Evolutionary conservation across 2,113 vertebrate genomes (phyloP).

Genomic region (Cyanistes caeruleus): DNA sequence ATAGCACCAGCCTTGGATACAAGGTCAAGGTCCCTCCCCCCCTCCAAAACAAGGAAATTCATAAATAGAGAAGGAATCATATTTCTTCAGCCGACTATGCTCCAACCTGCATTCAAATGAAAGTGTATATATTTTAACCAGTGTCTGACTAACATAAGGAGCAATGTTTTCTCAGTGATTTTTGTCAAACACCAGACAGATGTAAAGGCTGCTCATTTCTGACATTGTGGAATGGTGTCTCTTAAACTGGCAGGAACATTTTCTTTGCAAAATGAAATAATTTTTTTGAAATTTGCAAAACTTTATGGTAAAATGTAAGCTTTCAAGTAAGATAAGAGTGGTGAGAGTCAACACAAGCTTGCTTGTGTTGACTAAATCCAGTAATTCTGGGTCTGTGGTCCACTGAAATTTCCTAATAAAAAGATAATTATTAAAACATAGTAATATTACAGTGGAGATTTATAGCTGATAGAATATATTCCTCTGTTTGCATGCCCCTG

Average conservation of each 20-base stretch:
- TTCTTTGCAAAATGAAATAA: not conserved
- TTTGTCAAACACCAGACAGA: not conserved
- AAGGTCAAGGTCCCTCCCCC: not conserved
- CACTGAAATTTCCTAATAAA: not conserved
- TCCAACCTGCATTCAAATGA: not conserved
- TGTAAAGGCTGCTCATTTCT: not conserved
- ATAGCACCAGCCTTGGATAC: not conserved
- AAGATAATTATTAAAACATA: not conserved
- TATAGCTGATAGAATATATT: not conserved
- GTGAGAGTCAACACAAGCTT: not conserved
- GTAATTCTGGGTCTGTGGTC: not conserved
- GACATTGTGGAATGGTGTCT: not conserved
- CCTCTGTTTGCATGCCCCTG: not conserved
- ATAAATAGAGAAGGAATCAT: not conserved
- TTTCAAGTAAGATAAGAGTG: not conserved
- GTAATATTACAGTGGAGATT: not conserved
- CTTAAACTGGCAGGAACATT: not conserved
- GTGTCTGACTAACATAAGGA: not conserved
- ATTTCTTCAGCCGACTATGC: not conserved
- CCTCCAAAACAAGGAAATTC: not conserved
- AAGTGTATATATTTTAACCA: not conserved
- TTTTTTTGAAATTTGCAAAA: not conserved
- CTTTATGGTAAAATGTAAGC: not conserved
- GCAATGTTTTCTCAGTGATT: not conserved
- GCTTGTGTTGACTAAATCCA: not conserved